Evolutionary conservation across 2,888 invertebrate species (phyloP).

Genomic region (Caenorhabditis sp.): DNA sequence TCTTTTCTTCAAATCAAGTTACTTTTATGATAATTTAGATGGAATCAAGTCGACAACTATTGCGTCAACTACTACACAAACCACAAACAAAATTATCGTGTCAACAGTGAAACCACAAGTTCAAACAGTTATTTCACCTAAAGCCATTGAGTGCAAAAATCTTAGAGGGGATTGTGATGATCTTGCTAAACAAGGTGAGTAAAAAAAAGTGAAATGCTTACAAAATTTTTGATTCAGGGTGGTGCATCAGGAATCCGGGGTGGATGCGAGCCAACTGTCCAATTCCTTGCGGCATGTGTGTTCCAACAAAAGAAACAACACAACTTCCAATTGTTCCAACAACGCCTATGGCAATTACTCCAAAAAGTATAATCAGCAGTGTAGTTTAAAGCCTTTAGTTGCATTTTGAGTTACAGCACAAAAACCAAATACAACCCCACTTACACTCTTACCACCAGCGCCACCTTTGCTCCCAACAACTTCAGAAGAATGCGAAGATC

Average conservation of each 20-base stretch:
- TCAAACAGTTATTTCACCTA: constrained; percentile 51
- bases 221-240: too few relatives aligned
- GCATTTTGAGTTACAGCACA: constrained; percentile 56
- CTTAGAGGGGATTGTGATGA: constrained; percentile 80
- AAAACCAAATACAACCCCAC: constrained; percentile 41
- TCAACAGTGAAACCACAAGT: constrained; percentile 54
- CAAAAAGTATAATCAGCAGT: constrained; percentile 34
- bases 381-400: too few relatives aligned
- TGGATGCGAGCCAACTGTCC: constrained; percentile 82
- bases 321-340: constrained; percentile 22
- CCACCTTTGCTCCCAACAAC: constrained; percentile 63
- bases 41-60: constrained; percentile 54
- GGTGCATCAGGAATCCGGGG: constrained; percentile 80
- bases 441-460: constrained; percentile 53
- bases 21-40: constrained; percentile 39
- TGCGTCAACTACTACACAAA: constrained; percentile 41
- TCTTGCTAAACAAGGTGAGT: constrained; percentile 79
- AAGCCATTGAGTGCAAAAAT: constrained; percentile 74
- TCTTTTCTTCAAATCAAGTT: constrained; percentile 10
- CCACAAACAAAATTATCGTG: constrained; percentile 43
- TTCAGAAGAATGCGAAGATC: constrained; percentile 77
- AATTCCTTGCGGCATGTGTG: constrained; percentile 77
- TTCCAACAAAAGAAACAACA: constrained; percentile 48
- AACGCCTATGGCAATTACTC: constrained; percentile 2
- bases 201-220: too few relatives aligned